phyloP scores from a whole-genome alignment of 2,888 invertebrate genomes.

The Epinotia demarniana region DNA sequence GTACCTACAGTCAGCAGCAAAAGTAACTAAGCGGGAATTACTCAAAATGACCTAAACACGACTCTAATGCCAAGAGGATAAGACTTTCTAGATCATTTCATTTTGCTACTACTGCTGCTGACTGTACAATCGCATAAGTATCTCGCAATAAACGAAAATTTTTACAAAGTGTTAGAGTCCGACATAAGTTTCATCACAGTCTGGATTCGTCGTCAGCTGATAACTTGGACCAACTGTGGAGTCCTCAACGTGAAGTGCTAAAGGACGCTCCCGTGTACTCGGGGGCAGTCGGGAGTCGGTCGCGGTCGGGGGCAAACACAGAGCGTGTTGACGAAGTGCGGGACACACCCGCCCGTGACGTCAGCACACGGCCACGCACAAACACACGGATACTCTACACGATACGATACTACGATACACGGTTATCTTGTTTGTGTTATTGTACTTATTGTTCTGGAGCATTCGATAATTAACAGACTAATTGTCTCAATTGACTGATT shows the following conservation, averaged over 20 bases:
- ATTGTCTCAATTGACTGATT: slow-evolving; percentile 12
- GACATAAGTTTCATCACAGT: no score
- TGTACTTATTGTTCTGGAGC: slow-evolving; percentile 21
- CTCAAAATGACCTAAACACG: no score
- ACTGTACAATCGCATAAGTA: no score
- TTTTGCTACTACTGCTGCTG: no score
- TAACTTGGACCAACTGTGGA: neutral
- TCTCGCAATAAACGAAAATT: no score
- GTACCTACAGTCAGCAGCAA: no score
- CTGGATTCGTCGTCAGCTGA: neutral
- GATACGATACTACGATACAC: no score
- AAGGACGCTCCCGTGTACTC: neutral
- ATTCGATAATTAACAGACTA: slow-evolving; percentile 1
- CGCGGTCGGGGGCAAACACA: slow-evolving; percentile 11
- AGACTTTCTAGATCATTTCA: no score
- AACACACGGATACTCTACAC: neutral
- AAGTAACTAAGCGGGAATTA: no score
- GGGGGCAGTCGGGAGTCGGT: neutral
- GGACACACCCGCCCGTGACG: slow-evolving; percentile 21
- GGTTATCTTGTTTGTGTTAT: slow-evolving; percentile 13
- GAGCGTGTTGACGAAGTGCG: neutral
- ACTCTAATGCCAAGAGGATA: no score
- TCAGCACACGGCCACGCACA: neutral
- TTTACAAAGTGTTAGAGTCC: no score
- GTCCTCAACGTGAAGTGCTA: neutral